These are phyloP conservation scores for Daktulosphaira vitifoliae DNA, from an alignment of 1,140 invertebrate genomes.

Conservation along the genomic window DNA sequence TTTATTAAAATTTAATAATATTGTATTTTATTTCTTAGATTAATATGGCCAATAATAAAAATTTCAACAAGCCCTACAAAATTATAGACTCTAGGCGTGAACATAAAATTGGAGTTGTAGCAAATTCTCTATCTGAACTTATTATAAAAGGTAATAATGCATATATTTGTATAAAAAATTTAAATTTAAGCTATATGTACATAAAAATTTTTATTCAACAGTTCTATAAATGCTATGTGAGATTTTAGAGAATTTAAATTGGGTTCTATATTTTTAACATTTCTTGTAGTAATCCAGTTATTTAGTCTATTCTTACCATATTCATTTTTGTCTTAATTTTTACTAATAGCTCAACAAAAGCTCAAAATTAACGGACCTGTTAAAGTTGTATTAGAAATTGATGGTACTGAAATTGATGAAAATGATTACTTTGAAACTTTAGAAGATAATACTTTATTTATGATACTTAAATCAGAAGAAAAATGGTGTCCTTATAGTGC, in stretches of 20 bases:
- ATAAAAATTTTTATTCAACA: too few species aligned
- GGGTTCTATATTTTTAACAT: too few species aligned
- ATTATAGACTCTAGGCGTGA: conserved; percentile 62
- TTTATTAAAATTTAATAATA: too few species aligned
- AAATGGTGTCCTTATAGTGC: conserved; percentile 37
- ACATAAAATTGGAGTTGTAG: conserved; percentile 68
- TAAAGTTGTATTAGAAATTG: conserved; percentile 68
- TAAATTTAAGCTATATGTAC: background rate
- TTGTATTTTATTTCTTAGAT: background rate
- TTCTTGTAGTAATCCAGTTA: too few species aligned
- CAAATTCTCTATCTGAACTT: conserved; percentile 63
- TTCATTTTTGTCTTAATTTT: too few species aligned
- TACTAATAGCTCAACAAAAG: conserved; percentile 29
- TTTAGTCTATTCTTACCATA: too few species aligned
- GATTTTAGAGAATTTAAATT: too few species aligned
- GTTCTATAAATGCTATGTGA: too few species aligned
- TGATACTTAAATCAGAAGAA: conserved; percentile 52
- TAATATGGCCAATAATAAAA: conserved; percentile 13
- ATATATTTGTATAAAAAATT: background rate
- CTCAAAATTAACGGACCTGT: conserved; percentile 11
- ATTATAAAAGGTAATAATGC: conserved; percentile 51
- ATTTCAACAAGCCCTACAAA: conserved; percentile 49
- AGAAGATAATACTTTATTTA: conserved; percentile 69
- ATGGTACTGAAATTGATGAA: conserved; percentile 80
- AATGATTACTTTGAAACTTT: conserved; percentile 79